Base-by-base conservation (phyloP, 2,113 vertebrate species). In the Phalacrocorax brasilianus region DNA sequence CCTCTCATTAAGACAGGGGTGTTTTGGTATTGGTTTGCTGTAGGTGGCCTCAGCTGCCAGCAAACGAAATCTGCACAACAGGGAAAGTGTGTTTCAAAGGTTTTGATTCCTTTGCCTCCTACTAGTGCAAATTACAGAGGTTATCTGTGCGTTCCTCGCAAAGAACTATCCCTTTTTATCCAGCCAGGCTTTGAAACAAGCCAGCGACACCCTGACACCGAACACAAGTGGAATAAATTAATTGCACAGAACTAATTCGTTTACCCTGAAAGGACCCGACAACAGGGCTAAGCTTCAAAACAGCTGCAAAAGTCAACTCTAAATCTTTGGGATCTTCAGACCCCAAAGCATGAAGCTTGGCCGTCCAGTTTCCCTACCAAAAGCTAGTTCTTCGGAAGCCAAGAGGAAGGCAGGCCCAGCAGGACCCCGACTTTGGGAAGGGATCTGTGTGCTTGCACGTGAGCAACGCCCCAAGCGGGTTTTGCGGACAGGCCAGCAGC, bases 1-100 rank as follows among this genome's bases (percentile, higher is more conserved):
- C 2, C 9, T 11, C 40, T 27, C 40, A 8, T 20, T 2, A 7
- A 9, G 20, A 4, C n/a, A 0, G 32, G 0, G 1, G 26, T 5
- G 6, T 5, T 28, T 26, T 9, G 33, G 28, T 9, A 7, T 1
- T 3, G 1, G 40, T 42, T 75, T 24, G 33, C 70, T 62, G 75
- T 9, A 26, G 35, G 78, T 30, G 50, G 65, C 52, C 63, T 56
- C 77, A 88, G 65, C 44, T 22, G 45, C 56, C 83, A 75, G 35
- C 63, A 84, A 70, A 59, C 10, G 16, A 61, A 49, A 11, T 2
- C 56, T 2, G 30, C 9, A 2, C 12, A 5, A 23, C 19, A 16
- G 4, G 7, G 12, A n/a, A 33, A 45, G 19, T 4, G 9, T 0
- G 2, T 11, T 12, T 4, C 6, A 0, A 23, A 62, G 77, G 8